Conservation (phyloP, 1,140 invertebrate genomes). For the Schlechtendalia chinensis region DNA sequence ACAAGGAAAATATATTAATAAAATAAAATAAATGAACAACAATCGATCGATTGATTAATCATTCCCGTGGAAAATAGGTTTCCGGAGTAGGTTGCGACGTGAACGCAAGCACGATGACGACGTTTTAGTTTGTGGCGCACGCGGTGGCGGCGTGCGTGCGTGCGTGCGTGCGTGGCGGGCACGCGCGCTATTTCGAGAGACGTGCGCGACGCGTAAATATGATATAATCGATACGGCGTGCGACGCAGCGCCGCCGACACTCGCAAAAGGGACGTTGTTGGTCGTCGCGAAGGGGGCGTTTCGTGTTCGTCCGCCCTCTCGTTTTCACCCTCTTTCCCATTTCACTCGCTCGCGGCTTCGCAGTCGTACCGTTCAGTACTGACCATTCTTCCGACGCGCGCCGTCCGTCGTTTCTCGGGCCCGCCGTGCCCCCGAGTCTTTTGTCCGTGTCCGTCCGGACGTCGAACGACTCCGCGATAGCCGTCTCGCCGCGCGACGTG, state of each 20-base stretch:
- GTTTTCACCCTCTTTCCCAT: background rate
- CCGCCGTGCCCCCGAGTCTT: background rate
- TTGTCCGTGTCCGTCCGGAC: background rate
- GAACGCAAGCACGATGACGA: too few species aligned
- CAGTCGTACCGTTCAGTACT: conserved; percentile 10
- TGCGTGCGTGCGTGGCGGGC: background rate
- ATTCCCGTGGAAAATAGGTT: background rate
- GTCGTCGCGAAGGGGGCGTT: background rate
- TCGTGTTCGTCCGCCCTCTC: background rate
- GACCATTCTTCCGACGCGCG: background rate
- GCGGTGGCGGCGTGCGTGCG: too few species aligned
- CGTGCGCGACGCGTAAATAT: conserved; percentile 10
- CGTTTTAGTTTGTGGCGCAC: background rate
- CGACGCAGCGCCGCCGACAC: conserved; percentile 15
- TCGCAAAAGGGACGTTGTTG: background rate
- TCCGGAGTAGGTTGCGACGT: conserved; percentile 24
- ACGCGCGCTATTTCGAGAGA: background rate
- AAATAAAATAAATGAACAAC: too few species aligned
- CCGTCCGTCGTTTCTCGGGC: background rate
- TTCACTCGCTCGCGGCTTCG: background rate
- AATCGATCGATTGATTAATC: conserved; percentile 10
- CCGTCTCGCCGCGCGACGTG: background rate
- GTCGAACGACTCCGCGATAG: background rate
- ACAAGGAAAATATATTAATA: background rate
- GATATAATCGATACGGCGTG: conserved; percentile 22